These are phyloP conservation scores for Sicus ferrugineus DNA, from an alignment of 2,888 invertebrate species.

Conservation along the genomic window DNA sequence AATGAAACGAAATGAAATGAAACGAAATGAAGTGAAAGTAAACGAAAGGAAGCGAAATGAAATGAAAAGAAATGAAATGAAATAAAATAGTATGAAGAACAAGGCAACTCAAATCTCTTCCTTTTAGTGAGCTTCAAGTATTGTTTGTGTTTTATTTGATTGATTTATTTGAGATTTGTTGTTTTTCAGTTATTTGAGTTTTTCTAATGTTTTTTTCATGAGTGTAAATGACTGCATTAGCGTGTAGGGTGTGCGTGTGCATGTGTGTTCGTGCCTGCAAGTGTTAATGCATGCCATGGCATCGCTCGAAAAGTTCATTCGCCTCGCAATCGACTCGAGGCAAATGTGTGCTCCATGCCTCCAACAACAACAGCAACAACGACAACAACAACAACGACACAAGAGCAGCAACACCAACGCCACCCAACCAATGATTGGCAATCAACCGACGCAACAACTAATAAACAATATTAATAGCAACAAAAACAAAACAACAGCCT, in stretches of 20 bases:
- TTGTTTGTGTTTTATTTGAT: neutral
- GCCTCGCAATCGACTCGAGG: neutral
- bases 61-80: neutral
- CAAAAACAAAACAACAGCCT: neutral
- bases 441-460: neutral
- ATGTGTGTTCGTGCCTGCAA: conserved; percentile 5
- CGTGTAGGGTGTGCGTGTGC: neutral
- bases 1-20: neutral
- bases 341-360: neutral
- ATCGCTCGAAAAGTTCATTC: conserved; percentile 28
- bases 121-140: neutral
- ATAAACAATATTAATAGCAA: neutral
- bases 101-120: neutral
- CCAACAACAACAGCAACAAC: neutral
- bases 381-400: neutral
- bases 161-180: neutral
- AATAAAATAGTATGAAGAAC: neutral
- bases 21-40: neutral
- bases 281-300: conserved; percentile 20
- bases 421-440: neutral
- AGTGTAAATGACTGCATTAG: neutral
- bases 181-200: neutral
- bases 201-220: too few species aligned
- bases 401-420: neutral
- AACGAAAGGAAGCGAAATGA: neutral